Conservation (phyloP, 2,113 vertebrate species). For the Jacana jacana region DNA sequence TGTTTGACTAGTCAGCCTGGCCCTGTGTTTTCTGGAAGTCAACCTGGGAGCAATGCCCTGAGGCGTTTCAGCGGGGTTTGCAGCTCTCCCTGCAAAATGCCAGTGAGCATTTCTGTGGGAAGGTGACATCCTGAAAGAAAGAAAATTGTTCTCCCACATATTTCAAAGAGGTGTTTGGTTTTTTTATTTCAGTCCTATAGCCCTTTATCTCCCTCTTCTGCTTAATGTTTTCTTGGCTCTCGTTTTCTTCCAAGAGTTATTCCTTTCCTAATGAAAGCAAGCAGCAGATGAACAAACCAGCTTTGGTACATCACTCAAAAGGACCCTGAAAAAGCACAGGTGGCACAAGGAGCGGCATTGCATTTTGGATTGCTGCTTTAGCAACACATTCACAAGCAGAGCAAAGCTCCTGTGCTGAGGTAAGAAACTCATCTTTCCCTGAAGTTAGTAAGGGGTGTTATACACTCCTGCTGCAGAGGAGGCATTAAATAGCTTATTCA, state of each 20-base stretch:
- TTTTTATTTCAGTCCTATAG: background rate
- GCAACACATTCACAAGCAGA: background rate
- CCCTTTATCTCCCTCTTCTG: background rate
- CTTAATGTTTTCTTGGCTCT: background rate
- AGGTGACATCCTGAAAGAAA: background rate
- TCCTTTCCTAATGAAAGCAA: background rate
- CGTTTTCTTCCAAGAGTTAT: background rate
- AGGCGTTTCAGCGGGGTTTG: background rate
- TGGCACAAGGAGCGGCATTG: rapidly evolving
- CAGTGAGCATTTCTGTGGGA: background rate
- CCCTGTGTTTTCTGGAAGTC: background rate
- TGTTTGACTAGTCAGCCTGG: background rate
- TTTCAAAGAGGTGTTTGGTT: background rate
- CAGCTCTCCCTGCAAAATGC: background rate
- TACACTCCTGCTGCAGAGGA: background rate
- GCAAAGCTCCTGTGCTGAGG: background rate
- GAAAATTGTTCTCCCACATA: background rate
- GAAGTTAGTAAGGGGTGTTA: background rate
- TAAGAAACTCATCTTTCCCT: background rate
- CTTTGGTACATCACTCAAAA: background rate
- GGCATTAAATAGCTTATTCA: background rate
- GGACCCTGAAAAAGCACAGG: background rate
- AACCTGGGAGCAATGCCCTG: background rate
- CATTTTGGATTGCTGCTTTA: background rate
- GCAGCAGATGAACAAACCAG: background rate